These are phyloP conservation scores for Crepidodera aurea DNA, from an alignment of 2,888 invertebrate species.

Conservation along the genomic window DNA sequence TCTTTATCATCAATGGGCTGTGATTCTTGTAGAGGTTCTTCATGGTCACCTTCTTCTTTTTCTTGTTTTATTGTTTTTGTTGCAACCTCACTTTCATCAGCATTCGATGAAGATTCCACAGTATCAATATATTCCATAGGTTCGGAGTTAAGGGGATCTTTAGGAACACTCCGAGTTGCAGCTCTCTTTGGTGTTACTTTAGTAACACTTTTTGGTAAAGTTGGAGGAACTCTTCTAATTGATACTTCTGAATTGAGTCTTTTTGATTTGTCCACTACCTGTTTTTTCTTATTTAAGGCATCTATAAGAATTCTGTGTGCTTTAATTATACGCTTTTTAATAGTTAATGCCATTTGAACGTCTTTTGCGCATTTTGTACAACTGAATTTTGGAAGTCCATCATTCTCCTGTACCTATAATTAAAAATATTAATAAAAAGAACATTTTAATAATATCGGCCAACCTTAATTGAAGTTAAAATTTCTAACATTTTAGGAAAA, in stretches of 20 bases:
- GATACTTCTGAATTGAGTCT: not conserved
- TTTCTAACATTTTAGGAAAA: conserved; percentile 51
- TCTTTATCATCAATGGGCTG: conserved; percentile 8
- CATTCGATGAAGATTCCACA: not conserved
- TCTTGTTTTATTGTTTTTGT: not conserved
- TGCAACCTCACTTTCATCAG: not conserved
- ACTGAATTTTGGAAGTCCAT: conserved; percentile 49
- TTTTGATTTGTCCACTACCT: conserved; percentile 5
- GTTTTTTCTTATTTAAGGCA: conserved; percentile 26
- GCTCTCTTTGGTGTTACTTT: conserved; percentile 2
- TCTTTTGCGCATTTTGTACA: conserved; percentile 51
- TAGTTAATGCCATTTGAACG: conserved; percentile 48
- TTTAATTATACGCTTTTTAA: conserved; percentile 50
- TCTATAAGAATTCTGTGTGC: conserved; percentile 47
- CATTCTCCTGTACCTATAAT: conserved; percentile 49
- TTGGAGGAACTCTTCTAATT: not conserved
- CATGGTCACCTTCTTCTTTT: not conserved
- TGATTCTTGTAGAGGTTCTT: conserved; percentile 1
- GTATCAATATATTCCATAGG: not conserved
- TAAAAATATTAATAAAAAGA: conserved; percentile 5
- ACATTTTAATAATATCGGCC: not conserved
- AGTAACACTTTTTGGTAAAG: not conserved
- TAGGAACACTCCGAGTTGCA: not conserved
- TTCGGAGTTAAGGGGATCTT: no score
- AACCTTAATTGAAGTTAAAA: conserved; percentile 52